phyloP scores from a whole-genome alignment of 2,888 invertebrate species.

The Thymelicus acteon region DNA sequence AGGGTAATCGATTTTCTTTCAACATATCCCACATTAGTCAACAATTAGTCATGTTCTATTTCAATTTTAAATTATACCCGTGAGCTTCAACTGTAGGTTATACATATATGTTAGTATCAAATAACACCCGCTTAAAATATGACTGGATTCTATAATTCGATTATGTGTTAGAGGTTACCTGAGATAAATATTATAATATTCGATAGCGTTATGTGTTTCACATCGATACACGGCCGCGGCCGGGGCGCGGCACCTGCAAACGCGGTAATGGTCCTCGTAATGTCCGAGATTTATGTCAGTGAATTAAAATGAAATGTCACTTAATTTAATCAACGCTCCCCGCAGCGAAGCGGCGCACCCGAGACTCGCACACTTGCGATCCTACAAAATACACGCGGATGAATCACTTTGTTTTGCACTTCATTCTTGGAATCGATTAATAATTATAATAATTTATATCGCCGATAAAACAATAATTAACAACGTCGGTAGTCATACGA shows the following conservation, averaged over 20 bases:
- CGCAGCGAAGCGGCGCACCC: slow-evolving; percentile 66
- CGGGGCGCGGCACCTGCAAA: slow-evolving; percentile 60
- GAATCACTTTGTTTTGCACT: slow-evolving; percentile 83
- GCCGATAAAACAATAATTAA: slow-evolving; percentile 81
- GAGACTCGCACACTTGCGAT: slow-evolving; percentile 44
- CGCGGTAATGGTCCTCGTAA: slow-evolving; percentile 69
- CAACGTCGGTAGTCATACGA: slow-evolving; percentile 77
- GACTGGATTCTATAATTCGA: too few species aligned
- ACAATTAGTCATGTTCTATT: too few species aligned
- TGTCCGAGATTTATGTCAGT: slow-evolving; percentile 71
- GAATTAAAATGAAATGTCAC: slow-evolving; percentile 81
- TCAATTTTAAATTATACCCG: too few species aligned
- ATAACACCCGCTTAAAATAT: too few species aligned
- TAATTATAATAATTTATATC: slow-evolving; percentile 79
- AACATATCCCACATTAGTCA: too few species aligned
- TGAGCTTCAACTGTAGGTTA: too few species aligned
- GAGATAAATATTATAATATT: background rate
- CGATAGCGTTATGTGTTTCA: slow-evolving; percentile 48
- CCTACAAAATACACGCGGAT: slow-evolving; percentile 64
- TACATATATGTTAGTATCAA: too few species aligned
- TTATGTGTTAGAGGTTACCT: too few species aligned
- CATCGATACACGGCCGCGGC: slow-evolving; percentile 51
- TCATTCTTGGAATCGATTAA: slow-evolving; percentile 77
- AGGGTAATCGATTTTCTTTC: too few species aligned
- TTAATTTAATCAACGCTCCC: slow-evolving; percentile 77